Base-by-base conservation (phyloP, 2,888 invertebrate genomes). In the Coecobrya sp. region DNA sequence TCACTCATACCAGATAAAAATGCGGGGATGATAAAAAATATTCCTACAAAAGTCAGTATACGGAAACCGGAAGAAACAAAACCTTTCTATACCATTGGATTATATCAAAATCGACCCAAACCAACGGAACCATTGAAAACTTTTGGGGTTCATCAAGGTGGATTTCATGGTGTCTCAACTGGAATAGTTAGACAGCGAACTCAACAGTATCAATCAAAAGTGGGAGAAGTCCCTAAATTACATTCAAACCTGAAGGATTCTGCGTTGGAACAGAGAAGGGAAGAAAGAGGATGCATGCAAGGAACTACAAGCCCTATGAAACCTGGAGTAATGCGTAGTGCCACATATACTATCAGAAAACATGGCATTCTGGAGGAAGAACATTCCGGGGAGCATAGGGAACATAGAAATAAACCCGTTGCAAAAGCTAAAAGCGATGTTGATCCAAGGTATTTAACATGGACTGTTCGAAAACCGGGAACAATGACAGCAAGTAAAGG, bases 181-280 rank as follows among this genome's bases (percentile, higher is more conserved):
- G 96, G 96, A 0, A 95, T 96, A 52, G 96, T 96, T 0, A 95
- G 96, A 0, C 96, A 96, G 87, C 95, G 96, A 30, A 95, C 96
- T 0, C 95, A 95, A 16, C 96, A 96, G 93, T 96, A 96, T 93
- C 96, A 96, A 76, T 82, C 86, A 8, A 93, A 93, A 89, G 59
- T 89, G n/a, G 25, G 82, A 11, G 87, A 84, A 5, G 36, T 19
- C 36, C 45, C 93, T 42, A 70, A 52, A 13, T 22, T 30, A n/a
- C 86, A 79, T 11, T 11, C 65, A 79, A 52, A n/a, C 36, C 10
- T 19, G 16, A 86, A 59, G 0, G 13, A 25, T n/a, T 0, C 62
- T 11, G 36, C 8, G n/a, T 10, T 49, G 49, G 86, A 68, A 3
- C 79, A 88, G 62, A 79, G 70, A 30, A 30, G 27, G 16, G 68